phyloP scores from a whole-genome alignment of 2,113 vertebrate genomes.

The Gyps fulvus region DNA sequence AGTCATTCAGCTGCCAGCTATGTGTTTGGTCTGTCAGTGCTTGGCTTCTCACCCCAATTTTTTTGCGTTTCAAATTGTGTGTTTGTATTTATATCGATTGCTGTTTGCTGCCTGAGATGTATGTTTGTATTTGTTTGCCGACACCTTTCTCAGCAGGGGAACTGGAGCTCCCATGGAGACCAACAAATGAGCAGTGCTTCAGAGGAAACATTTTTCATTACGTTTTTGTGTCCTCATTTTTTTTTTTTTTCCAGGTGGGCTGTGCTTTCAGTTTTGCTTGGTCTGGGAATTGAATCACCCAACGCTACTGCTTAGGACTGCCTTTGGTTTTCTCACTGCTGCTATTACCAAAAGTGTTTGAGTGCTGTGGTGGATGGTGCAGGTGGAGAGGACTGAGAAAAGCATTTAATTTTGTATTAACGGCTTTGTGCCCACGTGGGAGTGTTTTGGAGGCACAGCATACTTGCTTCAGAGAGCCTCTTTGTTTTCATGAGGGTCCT shows the following conservation, averaged over 20 bases:
- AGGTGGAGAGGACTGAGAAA: neutral
- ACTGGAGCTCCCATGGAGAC: neutral
- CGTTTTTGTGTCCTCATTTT: neutral
- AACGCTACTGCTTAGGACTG: fast-evolving
- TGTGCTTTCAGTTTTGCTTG: neutral
- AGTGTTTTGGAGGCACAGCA: neutral
- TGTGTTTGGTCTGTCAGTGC: neutral
- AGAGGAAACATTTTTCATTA: neutral
- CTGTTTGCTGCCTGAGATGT: neutral
- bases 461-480: neutral
- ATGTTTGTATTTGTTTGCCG: neutral
- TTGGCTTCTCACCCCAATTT: neutral
- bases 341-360: neutral
- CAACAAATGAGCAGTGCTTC: neutral
- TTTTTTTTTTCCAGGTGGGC: neutral
- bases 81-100: neutral
- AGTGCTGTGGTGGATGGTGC: neutral
- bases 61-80: neutral
- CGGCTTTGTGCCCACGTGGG: neutral
- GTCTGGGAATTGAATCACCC: neutral
- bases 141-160: neutral
- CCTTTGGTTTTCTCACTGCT: neutral
- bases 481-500: neutral
- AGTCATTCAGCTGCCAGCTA: neutral
- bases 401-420: neutral